Evolutionary conservation across 2,888 invertebrate species (phyloP), one percentile per base, ranked within the genome.

Genomic region (Sclerodermus sp.): DNA sequence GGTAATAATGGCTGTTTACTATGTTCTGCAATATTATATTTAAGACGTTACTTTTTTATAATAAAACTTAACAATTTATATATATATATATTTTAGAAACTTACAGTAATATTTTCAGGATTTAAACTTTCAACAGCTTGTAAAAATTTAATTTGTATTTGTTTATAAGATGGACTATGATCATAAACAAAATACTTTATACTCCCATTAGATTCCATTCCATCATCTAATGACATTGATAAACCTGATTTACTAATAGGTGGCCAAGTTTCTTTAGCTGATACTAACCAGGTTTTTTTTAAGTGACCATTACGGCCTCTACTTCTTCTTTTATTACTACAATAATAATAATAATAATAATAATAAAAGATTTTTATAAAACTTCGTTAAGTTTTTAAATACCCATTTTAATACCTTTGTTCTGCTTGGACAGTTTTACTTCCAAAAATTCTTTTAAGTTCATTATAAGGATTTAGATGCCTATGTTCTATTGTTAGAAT

Each of bases 401-500:
- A 31, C 4, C 14, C 30, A 38, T 40, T 18, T 36, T 34, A 17
- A 1, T 64, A 81, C 82, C 73, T 79, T 50, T 80, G 80, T 73
- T 89, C 88, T 46, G 84, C 83, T 76, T 88, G 88, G 16, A 91
- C 84, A 46, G 89, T 87, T 76, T 87, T 86, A 15, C 88, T 86
- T 16, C 92, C 91, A 81, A 92, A 92, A 68, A 91, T 90, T 68
- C 86, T 83, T 55, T 88, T 87, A 72, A 92, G 81, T 79, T 92
- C 92, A 79, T 89, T 89, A 58, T 88, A 88, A 10, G 89, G 86
- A 80, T 91, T 91, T 16, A 92, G 79, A 74, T 89, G 83, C 69
- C 88, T 88, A 56, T 85, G 82, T 57, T 89, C 87, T 18, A 90
- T 83, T 43, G 78, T 80, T 9, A 91, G 78, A 31, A 88, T 75